These are phyloP conservation scores for Phytoseiulus persimilis DNA, from an alignment of 2,888 invertebrate genomes.

Conservation along the genomic window DNA sequence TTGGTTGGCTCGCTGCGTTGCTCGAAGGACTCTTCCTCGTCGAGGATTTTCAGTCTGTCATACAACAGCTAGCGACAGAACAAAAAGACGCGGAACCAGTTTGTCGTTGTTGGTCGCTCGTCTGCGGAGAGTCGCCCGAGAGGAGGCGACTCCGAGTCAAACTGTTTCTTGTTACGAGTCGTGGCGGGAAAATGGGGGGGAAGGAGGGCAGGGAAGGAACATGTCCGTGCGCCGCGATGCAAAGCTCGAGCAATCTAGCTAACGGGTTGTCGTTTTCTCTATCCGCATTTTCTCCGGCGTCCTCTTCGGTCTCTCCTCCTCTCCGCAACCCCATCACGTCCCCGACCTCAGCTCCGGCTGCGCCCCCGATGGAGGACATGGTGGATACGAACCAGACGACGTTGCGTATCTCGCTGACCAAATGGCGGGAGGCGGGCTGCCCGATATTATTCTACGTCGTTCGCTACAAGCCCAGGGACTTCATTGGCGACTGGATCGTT, in stretches of 20 bases:
- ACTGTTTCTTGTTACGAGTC: not conserved
- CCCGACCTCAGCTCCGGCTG: conserved; percentile 6
- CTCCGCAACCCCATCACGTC: not conserved
- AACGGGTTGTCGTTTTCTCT: not conserved
- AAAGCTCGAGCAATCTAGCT: not conserved
- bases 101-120: not conserved
- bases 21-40: not conserved
- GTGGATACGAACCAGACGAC: conserved; percentile 27
- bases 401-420: conserved; percentile 11
- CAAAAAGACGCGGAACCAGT: not conserved
- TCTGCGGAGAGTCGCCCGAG: not conserved
- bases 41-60: not conserved
- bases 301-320: not conserved
- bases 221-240: not conserved
- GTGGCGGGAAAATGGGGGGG: not conserved
- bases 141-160: not conserved
- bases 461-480: conserved; percentile 28
- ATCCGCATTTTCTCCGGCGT: not conserved
- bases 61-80: not conserved
- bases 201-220: not conserved
- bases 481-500: conserved; percentile 23
- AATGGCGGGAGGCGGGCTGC: conserved; percentile 35
- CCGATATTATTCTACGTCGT: conserved; percentile 33
- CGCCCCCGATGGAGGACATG: conserved; percentile 16
- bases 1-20: not conserved